Evolutionary conservation across 2,888 invertebrate genomes (phyloP).

Genomic region (Heliconius ethilla): DNA sequence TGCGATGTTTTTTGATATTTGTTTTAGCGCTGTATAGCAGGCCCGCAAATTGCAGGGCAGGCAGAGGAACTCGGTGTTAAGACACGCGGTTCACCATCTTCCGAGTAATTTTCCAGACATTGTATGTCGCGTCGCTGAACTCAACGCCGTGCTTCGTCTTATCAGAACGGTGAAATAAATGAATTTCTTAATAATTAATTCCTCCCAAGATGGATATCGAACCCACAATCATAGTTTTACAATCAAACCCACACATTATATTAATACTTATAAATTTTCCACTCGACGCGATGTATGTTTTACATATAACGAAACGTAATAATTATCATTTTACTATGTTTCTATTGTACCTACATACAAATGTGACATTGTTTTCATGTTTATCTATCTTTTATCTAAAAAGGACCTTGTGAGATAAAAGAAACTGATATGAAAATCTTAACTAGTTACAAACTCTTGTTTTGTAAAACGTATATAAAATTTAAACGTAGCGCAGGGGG

Average conservation of each 20-base stretch:
- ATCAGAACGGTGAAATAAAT: too few species aligned
- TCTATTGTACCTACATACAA: not conserved
- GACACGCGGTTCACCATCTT: not conserved
- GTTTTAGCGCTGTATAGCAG: not conserved
- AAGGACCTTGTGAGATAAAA: constrained; percentile 26
- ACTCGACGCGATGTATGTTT: not conserved
- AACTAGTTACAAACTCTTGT: too few species aligned
- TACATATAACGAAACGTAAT: constrained; percentile 15
- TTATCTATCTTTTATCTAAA: constrained; percentile 19
- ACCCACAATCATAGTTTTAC: not conserved
- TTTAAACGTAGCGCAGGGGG: too few species aligned
- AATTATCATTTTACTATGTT: not conserved
- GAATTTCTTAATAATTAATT: not conserved
- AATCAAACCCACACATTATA: not conserved
- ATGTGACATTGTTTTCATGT: constrained; percentile 14
- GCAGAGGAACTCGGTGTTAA: not conserved
- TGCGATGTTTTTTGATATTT: too few species aligned
- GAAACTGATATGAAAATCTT: not conserved
- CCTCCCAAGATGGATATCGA: not conserved
- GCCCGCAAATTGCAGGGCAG: not conserved
- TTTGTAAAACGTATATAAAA: too few species aligned
- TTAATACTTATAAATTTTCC: not conserved
- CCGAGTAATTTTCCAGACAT: too few species aligned
- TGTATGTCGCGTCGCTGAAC: too few species aligned
- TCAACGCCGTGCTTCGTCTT: too few species aligned